phyloP scores from a whole-genome alignment of 1,140 invertebrate species.

The Latrodectus geometricus region DNA sequence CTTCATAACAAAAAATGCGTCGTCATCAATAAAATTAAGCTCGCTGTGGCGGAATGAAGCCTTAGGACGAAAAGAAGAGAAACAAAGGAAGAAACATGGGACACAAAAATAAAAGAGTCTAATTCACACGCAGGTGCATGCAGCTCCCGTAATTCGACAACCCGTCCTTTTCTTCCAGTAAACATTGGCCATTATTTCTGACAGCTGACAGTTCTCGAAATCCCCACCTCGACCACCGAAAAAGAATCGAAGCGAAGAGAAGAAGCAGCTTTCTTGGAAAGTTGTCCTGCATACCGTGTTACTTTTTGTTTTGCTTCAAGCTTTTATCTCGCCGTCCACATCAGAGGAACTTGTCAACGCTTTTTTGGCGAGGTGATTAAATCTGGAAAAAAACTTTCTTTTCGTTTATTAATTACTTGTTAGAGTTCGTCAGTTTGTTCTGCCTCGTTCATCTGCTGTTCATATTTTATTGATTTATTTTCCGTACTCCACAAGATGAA shows the following conservation, averaged over 20 bases:
- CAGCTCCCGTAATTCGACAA: conserved; percentile 42
- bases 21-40: conserved; percentile 37
- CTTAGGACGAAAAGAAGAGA: not conserved
- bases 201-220: conserved; percentile 50
- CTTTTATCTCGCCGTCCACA: not conserved
- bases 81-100: not conserved
- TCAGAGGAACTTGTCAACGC: not conserved
- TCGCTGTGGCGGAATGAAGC: not conserved
- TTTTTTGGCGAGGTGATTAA: conserved; percentile 7
- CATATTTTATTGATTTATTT: too few relatives aligned
- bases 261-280: conserved; percentile 13
- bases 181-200: conserved; percentile 50
- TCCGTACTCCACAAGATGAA: too few relatives aligned
- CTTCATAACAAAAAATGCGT: not conserved
- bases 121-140: conserved; percentile 35
- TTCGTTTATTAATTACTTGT: too few relatives aligned
- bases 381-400: not conserved
- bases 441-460: too few relatives aligned
- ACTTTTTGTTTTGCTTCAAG: not conserved
- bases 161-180: conserved; percentile 17
- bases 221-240: not conserved
- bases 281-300: conserved; percentile 17
- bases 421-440: too few relatives aligned
- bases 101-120: not conserved
- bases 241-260: conserved; percentile 15